Conservation (phyloP, 2,888 invertebrate genomes). For the Pediacus dermestoides region DNA sequence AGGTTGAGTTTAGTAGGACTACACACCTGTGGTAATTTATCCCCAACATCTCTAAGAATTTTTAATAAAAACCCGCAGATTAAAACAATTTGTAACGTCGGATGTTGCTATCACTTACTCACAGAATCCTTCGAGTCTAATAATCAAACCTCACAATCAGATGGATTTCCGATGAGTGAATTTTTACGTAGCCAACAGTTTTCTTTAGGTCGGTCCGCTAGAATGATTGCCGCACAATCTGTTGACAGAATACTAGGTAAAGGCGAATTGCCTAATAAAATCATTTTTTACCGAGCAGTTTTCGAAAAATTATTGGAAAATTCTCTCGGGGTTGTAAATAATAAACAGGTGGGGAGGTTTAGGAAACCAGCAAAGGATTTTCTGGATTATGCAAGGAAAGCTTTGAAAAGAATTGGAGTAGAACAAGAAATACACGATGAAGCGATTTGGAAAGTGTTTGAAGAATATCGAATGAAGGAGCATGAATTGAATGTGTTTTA, state of each 20-base stretch:
- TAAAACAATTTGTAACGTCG: slow-evolving; percentile 70
- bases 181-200: slow-evolving; percentile 54
- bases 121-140: slow-evolving; percentile 54
- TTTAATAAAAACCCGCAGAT: slow-evolving; percentile 58
- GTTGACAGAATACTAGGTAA: slow-evolving; percentile 63
- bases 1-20: slow-evolving; percentile 67
- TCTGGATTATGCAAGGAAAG: slow-evolving; percentile 65
- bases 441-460: slow-evolving; percentile 48
- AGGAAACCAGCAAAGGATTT: slow-evolving; percentile 58
- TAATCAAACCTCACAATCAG: slow-evolving; percentile 6
- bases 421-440: slow-evolving; percentile 50
- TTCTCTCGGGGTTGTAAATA: slow-evolving; percentile 43
- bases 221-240: slow-evolving; percentile 84
- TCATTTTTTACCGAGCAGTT: slow-evolving; percentile 73
- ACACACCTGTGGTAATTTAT: slow-evolving; percentile 86
- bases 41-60: slow-evolving; percentile 66
- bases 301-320: slow-evolving; percentile 62
- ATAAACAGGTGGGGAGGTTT: slow-evolving; percentile 56
- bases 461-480: slow-evolving; percentile 48
- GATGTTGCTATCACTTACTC: slow-evolving; percentile 87
- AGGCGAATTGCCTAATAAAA: slow-evolving; percentile 58
- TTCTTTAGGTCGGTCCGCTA: slow-evolving; percentile 69
- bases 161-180: slow-evolving; percentile 67
- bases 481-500: slow-evolving; percentile 71
- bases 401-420: slow-evolving; percentile 60